A percentile compares a stretch with the other conserved stretches of the same genome.
Conservation (phyloP, 2,888 invertebrate species). For the Hydrotaea diabolus region DNA sequence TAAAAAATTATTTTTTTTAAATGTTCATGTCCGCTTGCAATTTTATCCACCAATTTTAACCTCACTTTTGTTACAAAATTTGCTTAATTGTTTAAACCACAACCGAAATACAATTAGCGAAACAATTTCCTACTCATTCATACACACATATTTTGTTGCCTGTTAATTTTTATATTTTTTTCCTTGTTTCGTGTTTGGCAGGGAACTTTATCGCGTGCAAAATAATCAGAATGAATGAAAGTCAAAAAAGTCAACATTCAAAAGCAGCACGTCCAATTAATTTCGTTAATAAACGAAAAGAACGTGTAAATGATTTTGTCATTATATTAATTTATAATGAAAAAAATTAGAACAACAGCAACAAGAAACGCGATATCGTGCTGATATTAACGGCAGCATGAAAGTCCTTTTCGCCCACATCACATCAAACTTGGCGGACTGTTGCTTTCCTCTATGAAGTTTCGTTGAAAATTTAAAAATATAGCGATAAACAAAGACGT, state of each 20-base stretch:
- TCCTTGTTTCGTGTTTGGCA: constrained; percentile 4
- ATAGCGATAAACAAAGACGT: too few species aligned
- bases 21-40: not conserved
- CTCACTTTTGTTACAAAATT: not conserved
- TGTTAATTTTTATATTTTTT: not conserved
- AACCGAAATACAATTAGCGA: constrained; percentile 2
- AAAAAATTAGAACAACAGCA: not conserved
- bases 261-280: constrained; percentile 53
- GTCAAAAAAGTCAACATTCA: constrained; percentile 25
- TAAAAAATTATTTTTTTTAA: not conserved
- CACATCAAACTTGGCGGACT: too few species aligned
- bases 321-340: constrained; percentile 44
- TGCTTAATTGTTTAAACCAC: constrained; percentile 9
- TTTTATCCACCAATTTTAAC: not conserved
- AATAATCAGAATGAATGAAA: constrained; percentile 34
- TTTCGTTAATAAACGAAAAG: constrained; percentile 42
- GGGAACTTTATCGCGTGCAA: constrained; percentile 57
- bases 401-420: too few species aligned
- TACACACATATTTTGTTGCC: not conserved
- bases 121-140: constrained; percentile 10
- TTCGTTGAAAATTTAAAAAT: too few species aligned
- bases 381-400: not conserved
- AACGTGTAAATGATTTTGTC: constrained; percentile 53
- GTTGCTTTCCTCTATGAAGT: too few species aligned
- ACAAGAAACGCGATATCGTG: not conserved